phyloP scores from a whole-genome alignment of 2,113 vertebrate genomes.

The Grus americana region DNA sequence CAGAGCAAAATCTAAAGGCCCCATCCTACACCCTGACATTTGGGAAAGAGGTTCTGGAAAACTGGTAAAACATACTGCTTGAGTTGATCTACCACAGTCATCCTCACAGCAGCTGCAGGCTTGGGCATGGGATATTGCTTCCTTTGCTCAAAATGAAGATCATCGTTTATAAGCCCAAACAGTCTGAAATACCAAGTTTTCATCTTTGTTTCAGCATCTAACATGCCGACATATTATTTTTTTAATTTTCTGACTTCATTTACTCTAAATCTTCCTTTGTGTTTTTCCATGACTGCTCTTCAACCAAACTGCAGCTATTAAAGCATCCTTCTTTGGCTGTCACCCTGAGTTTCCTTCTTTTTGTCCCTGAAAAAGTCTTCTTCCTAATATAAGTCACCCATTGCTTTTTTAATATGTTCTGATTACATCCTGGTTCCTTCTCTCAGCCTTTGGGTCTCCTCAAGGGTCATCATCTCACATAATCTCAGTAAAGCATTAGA shows the following conservation, averaged over 20 bases:
- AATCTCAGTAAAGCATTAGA: not conserved
- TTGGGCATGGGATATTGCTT: not conserved
- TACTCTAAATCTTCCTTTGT: not conserved
- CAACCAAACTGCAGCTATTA: not conserved
- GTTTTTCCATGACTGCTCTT: not conserved
- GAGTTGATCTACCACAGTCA: not conserved
- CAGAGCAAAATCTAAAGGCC: not conserved
- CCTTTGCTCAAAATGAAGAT: not conserved
- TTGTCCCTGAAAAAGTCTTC: not conserved
- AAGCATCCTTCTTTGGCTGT: not conserved
- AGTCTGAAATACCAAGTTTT: not conserved
- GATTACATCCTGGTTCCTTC: not conserved
- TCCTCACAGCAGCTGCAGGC: not conserved
- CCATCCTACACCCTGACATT: not conserved
- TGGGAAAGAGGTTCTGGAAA: not conserved
- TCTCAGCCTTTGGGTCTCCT: not conserved
- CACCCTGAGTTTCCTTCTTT: not conserved
- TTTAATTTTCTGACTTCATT: not conserved
- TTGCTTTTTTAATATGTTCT: not conserved
- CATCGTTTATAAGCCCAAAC: not conserved
- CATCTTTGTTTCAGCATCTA: not conserved
- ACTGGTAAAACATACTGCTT: not conserved
- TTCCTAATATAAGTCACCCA: not conserved
- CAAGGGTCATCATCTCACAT: not conserved
- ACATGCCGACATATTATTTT: not conserved